A percentile compares a stretch with the other conserved stretches of the same genome.
Evolutionary conservation across 2,797 vertebrate species (phyloP).

Genomic region (Masticophis lateralis): DNA sequence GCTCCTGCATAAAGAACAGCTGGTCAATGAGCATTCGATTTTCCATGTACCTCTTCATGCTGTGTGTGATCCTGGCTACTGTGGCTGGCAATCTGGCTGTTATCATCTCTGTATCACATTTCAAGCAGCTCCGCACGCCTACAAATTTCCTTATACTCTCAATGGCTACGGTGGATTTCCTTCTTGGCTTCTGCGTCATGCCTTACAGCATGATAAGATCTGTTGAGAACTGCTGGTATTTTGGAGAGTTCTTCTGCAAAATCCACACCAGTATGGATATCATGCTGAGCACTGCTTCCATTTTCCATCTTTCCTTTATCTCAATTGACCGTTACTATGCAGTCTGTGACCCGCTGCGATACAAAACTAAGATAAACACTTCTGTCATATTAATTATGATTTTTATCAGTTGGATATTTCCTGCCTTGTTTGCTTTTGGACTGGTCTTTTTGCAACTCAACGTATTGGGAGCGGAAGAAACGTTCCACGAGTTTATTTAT

Average conservation of each 20-base stretch:
- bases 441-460: conserved; percentile 77
- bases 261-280: conserved; percentile 77
- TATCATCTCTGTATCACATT: conserved; percentile 83
- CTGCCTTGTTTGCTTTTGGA: conserved; percentile 76
- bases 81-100: conserved; percentile 80
- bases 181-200: conserved; percentile 78
- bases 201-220: conserved; percentile 81
- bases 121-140: conserved; percentile 84
- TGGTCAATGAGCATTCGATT: conserved; percentile 64
- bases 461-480: conserved; percentile 65
- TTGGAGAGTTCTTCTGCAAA: conserved; percentile 81
- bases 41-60: conserved; percentile 70
- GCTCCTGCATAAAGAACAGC: conserved; percentile 67
- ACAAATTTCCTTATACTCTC: conserved; percentile 85
- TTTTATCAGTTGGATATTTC: conserved; percentile 75
- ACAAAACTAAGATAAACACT: conserved; percentile 74
- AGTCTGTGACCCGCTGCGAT: conserved; percentile 81
- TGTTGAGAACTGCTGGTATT: conserved; percentile 79
- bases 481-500: conserved; percentile 63
- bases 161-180: conserved; percentile 80
- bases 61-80: conserved; percentile 73
- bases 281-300: conserved; percentile 79
- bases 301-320: conserved; percentile 82
- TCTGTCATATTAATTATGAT: conserved; percentile 73
- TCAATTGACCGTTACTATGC: conserved; percentile 80